Percentiles rank a stretch among this genome's conserved stretches.
phyloP scores from a whole-genome alignment of 2,888 invertebrate species.

The Tethea ocularis region DNA sequence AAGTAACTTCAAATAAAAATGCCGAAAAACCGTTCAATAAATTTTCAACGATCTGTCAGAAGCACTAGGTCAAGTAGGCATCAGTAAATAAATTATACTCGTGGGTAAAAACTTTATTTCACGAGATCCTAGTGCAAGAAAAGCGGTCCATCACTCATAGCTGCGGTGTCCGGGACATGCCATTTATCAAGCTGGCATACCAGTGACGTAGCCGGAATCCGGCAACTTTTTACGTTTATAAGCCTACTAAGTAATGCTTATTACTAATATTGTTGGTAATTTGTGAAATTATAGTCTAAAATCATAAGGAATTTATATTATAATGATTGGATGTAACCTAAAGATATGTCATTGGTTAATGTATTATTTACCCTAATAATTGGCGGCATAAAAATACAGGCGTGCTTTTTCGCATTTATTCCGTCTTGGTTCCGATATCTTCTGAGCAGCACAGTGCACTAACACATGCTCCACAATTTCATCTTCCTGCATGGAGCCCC shows the following conservation, averaged over 20 bases:
- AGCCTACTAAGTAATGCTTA: constrained; percentile 6
- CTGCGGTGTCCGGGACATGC: constrained; percentile 48
- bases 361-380: too few relatives aligned
- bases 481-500: too few relatives aligned
- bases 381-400: too few relatives aligned
- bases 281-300: neutral
- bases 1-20: too few relatives aligned
- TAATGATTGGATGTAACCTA: too few relatives aligned
- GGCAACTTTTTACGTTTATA: constrained; percentile 18
- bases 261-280: neutral
- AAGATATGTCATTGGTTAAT: too few relatives aligned
- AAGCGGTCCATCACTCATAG: constrained; percentile 54
- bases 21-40: too few relatives aligned
- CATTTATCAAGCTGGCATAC: constrained; percentile 50
- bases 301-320: neutral
- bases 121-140: constrained; percentile 47
- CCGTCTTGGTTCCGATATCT: too few relatives aligned
- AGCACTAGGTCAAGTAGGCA: constrained; percentile 4
- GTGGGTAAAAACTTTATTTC: constrained; percentile 45
- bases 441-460: too few relatives aligned
- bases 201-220: constrained; percentile 35
- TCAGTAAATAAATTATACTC: constrained; percentile 20
- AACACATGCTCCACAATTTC: too few relatives aligned
- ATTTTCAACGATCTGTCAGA: neutral
- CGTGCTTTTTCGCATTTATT: too few relatives aligned